These are phyloP conservation scores for Gari tellinella DNA, from an alignment of 2,888 invertebrate species.

Conservation along the genomic window DNA sequence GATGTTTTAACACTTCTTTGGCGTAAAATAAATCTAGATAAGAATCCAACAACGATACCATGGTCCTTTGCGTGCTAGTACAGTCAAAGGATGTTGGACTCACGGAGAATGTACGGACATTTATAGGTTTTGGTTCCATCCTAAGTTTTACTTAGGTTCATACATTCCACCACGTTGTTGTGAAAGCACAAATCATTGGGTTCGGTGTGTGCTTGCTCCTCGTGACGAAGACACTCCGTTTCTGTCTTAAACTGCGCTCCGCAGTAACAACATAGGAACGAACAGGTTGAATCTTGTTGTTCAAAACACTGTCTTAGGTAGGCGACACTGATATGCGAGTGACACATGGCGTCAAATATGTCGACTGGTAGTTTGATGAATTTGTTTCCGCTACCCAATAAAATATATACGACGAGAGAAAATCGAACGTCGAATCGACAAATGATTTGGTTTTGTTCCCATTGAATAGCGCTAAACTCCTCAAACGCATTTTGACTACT, in stretches of 20 bases:
- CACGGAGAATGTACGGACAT: too few relatives aligned
- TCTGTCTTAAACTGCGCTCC: too few relatives aligned
- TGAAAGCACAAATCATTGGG: background rate
- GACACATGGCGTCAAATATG: slow-evolving; percentile 10
- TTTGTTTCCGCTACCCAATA: slow-evolving; percentile 4
- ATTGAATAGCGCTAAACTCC: background rate
- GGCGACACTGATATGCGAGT: slow-evolving; percentile 1
- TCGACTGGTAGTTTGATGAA: slow-evolving; percentile 7
- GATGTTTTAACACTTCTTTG: slow-evolving; percentile 7
- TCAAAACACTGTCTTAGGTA: slow-evolving; percentile 2
- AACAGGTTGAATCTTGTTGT: background rate
- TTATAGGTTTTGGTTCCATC: too few relatives aligned
- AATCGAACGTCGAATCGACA: slow-evolving; percentile 11
- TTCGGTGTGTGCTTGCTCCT: too few relatives aligned
- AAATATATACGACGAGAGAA: slow-evolving; percentile 13
- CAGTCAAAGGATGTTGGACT: too few relatives aligned
- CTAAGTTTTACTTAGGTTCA: too few relatives aligned
- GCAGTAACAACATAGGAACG: too few relatives aligned
- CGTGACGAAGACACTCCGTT: too few relatives aligned
- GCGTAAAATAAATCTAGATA: slow-evolving; percentile 22
- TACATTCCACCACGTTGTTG: too few relatives aligned
- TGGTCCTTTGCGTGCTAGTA: background rate
- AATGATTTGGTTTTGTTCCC: slow-evolving; percentile 1
- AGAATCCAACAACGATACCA: slow-evolving; percentile 10
- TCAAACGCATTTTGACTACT: background rate